Evolutionary conservation across 2,113 vertebrate species (phyloP).

Genomic region (Pithys albifrons): DNA sequence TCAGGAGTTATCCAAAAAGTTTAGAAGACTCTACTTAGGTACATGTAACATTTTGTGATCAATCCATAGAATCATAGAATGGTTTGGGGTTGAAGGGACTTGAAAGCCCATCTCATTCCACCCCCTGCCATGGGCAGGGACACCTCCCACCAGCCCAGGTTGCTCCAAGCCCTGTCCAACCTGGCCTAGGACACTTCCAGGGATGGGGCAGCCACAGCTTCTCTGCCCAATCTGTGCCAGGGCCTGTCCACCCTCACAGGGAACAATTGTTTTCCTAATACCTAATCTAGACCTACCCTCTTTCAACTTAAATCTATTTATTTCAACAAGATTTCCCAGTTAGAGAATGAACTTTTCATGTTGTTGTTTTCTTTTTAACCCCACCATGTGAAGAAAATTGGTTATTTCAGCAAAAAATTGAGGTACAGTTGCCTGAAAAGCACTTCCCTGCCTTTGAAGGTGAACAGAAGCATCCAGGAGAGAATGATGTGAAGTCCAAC

Average conservation of each 20-base stretch:
- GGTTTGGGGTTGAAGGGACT: neutral
- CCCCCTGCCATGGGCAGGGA: neutral
- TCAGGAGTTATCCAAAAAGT: neutral
- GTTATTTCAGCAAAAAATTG: neutral
- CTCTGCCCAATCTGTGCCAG: neutral
- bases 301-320: neutral
- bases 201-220: neutral
- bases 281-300: neutral
- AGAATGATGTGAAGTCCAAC: neutral
- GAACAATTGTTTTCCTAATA: neutral
- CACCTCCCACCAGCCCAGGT: neutral
- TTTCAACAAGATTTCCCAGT: neutral
- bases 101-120: neutral
- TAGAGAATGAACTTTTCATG: neutral
- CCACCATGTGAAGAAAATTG: neutral
- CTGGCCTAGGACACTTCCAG: neutral
- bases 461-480: neutral
- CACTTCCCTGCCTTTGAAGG: neutral
- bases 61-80: neutral
- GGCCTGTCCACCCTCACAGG: neutral
- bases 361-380: neutral
- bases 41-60: neutral
- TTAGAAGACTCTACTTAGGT: neutral
- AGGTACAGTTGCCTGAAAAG: neutral
- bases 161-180: neutral